phyloP scores from a whole-genome alignment of 2,888 invertebrate species.

The Eupsilia transversa region DNA sequence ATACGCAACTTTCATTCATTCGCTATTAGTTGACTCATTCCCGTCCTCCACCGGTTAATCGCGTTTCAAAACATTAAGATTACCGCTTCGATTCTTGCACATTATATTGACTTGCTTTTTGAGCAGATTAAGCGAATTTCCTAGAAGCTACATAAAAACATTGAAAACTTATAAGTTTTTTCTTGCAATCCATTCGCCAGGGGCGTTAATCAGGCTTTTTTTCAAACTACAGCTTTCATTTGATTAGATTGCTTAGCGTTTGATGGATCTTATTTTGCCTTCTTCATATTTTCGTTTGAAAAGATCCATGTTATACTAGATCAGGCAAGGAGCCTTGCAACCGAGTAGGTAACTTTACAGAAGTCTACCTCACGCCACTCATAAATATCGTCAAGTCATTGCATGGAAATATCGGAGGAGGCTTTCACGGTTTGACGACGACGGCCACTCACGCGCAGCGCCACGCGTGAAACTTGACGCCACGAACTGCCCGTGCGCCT shows the following conservation, averaged over 20 bases:
- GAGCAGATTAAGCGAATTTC: slow-evolving; percentile 2
- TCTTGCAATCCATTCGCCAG: background rate
- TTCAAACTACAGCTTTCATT: background rate
- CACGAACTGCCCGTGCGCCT: slow-evolving; percentile 13
- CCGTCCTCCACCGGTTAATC: slow-evolving; percentile 41
- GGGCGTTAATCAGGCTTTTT: slow-evolving; percentile 7
- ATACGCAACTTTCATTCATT: slow-evolving; percentile 59
- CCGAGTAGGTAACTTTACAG: background rate
- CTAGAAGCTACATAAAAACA: slow-evolving; percentile 7
- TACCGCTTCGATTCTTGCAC: slow-evolving; percentile 9
- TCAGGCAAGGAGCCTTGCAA: background rate
- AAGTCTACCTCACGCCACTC: background rate
- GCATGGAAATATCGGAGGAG: slow-evolving; percentile 43
- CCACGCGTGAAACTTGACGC: slow-evolving; percentile 31
- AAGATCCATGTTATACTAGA: background rate
- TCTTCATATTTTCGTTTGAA: background rate
- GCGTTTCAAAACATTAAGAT: slow-evolving; percentile 37
- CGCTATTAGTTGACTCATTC: slow-evolving; percentile 45
- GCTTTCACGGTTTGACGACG: slow-evolving; percentile 48
- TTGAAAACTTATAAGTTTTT: slow-evolving; percentile 1
- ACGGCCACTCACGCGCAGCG: slow-evolving; percentile 44
- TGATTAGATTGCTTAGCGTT: background rate
- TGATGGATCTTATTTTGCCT: background rate
- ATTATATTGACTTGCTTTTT: slow-evolving; percentile 4
- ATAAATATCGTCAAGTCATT: slow-evolving; percentile 23